Evolutionary conservation across 2,113 vertebrate genomes (phyloP).

Genomic region (Ochotona curzoniae): DNA sequence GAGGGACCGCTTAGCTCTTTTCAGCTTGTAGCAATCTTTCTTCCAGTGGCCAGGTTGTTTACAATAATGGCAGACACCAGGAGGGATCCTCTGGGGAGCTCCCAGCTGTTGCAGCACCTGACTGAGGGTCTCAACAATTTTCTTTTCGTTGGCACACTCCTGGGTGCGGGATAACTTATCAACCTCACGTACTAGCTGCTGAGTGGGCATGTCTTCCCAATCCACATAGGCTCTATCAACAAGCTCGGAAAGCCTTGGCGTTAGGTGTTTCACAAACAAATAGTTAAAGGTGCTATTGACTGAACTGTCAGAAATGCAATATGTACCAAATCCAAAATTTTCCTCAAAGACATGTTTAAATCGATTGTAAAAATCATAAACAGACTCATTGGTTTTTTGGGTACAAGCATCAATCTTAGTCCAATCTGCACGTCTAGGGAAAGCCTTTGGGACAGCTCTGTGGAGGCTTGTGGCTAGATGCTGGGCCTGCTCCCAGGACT

Average conservation of each 20-base stretch:
- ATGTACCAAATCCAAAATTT: neutral
- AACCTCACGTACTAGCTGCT: neutral
- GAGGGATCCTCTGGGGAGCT: neutral
- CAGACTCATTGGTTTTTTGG: neutral
- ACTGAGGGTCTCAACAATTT: neutral
- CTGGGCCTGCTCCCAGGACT: neutral
- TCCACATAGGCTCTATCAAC: neutral
- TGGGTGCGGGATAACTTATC: neutral
- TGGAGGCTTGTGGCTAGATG: neutral
- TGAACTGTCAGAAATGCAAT: neutral
- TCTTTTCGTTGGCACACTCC: neutral
- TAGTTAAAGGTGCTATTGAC: neutral
- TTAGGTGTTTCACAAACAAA: neutral
- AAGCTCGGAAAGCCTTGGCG: neutral
- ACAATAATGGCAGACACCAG: neutral
- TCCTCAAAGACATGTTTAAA: neutral
- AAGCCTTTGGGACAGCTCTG: neutral
- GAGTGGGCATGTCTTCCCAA: neutral
- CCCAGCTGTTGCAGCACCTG: neutral
- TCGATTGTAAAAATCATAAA: neutral
- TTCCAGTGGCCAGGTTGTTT: neutral
- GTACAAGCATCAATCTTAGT: neutral
- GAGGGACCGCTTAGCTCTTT: neutral
- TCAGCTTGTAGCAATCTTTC: neutral
- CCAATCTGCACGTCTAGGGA: neutral